These are phyloP conservation scores for Eira barbara DNA, from an alignment of 2,113 vertebrate genomes.

Conservation along the genomic window DNA sequence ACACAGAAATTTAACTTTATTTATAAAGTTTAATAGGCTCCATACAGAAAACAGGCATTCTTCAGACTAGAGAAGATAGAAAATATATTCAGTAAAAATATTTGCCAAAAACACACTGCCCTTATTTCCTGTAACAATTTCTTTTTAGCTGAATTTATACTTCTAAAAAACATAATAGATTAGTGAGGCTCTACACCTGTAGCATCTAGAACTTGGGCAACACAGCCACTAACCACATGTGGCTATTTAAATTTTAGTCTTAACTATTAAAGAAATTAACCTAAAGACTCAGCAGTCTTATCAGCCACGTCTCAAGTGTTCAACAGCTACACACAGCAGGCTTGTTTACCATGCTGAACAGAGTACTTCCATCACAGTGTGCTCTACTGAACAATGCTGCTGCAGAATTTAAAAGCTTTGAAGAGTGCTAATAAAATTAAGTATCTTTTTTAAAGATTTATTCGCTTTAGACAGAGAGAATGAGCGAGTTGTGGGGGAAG, in stretches of 20 bases:
- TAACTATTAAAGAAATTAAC: neutral
- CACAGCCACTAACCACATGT: neutral
- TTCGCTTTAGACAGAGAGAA: neutral
- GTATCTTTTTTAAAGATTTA: neutral
- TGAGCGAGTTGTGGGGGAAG: no score
- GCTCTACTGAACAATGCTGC: neutral
- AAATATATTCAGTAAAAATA: constrained; percentile 6
- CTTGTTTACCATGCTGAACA: neutral
- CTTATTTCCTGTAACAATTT: neutral
- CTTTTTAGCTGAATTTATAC: neutral
- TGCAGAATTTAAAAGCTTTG: neutral
- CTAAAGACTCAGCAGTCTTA: neutral
- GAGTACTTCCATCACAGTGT: neutral
- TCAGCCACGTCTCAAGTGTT: neutral
- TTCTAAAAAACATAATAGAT: neutral
- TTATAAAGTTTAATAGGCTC: neutral
- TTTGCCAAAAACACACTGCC: neutral
- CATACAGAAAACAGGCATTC: neutral
- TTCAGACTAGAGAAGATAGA: neutral
- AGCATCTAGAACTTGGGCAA: neutral
- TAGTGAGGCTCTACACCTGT: neutral
- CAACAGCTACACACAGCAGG: neutral
- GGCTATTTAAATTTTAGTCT: neutral
- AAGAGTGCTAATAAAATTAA: neutral
- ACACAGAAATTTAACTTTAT: neutral